Conservation (phyloP, 2,113 vertebrate genomes). For the Brienomyrus longianalis region DNA sequence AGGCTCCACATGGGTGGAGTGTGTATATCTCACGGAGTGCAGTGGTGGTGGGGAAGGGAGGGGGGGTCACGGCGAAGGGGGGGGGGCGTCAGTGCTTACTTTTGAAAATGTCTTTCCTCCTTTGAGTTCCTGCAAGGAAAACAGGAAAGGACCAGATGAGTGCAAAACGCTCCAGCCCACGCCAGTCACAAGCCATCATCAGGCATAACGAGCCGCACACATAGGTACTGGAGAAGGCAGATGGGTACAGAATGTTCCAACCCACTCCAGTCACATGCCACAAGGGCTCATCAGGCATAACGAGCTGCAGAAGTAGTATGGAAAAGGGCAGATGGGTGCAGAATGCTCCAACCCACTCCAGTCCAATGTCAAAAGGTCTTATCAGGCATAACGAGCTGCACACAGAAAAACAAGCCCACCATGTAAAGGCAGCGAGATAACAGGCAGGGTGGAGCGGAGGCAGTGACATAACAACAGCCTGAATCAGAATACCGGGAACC, state of each 20-base stretch:
- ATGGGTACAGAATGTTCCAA: neutral
- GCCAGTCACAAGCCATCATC: neutral
- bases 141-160: constrained; percentile 46
- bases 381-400: neutral
- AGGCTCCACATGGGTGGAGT: neutral
- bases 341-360: neutral
- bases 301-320: neutral
- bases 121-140: constrained; percentile 88
- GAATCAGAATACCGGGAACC: neutral
- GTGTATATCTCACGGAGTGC: neutral
- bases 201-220: constrained; percentile 10
- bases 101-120: constrained; percentile 93
- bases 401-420: neutral
- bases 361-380: neutral
- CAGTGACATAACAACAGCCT: neutral
- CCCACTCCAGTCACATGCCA: neutral
- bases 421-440: neutral
- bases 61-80: neutral
- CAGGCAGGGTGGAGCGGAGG: neutral
- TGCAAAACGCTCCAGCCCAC: neutral
- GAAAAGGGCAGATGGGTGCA: neutral
- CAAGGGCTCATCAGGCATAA: neutral
- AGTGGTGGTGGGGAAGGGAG: constrained; percentile 4
- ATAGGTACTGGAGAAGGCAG: neutral
- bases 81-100: constrained; percentile 63